Evolutionary conservation across 2,113 vertebrate genomes (phyloP).

Genomic region (Lota lota): DNA sequence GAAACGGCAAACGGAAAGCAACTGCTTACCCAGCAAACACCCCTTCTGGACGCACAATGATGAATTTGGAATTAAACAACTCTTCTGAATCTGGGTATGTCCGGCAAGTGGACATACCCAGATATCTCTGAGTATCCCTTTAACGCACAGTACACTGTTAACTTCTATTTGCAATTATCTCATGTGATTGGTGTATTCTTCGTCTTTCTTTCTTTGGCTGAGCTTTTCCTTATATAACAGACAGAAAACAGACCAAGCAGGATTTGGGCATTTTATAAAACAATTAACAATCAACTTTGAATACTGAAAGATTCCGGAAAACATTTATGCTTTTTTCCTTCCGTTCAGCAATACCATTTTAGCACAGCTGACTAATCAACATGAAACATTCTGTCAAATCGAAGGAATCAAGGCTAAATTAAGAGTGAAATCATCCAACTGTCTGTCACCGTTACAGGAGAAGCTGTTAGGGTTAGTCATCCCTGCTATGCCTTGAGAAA

Average conservation of each 20-base stretch:
- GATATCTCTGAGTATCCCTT: too few relatives aligned
- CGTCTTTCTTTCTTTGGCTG: too few relatives aligned
- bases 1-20: too few relatives aligned
- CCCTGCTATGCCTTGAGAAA: constrained; percentile 22
- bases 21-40: too few relatives aligned
- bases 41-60: too few relatives aligned
- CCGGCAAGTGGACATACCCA: too few relatives aligned
- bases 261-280: constrained; percentile 7
- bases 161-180: too few relatives aligned
- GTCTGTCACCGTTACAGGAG: background rate
- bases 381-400: background rate
- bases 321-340: too few relatives aligned
- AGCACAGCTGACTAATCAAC: background rate
- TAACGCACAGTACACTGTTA: too few relatives aligned
- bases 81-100: too few relatives aligned
- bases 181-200: too few relatives aligned
- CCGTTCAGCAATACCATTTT: background rate
- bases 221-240: background rate
- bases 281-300: background rate
- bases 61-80: too few relatives aligned
- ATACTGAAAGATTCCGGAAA: background rate
- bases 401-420: background rate
- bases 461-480: background rate
- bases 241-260: constrained; percentile 28
- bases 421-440: background rate